These are phyloP conservation scores for Pseudochirops corinnae DNA, from an alignment of 2,797 vertebrate species.

Conservation along the genomic window DNA sequence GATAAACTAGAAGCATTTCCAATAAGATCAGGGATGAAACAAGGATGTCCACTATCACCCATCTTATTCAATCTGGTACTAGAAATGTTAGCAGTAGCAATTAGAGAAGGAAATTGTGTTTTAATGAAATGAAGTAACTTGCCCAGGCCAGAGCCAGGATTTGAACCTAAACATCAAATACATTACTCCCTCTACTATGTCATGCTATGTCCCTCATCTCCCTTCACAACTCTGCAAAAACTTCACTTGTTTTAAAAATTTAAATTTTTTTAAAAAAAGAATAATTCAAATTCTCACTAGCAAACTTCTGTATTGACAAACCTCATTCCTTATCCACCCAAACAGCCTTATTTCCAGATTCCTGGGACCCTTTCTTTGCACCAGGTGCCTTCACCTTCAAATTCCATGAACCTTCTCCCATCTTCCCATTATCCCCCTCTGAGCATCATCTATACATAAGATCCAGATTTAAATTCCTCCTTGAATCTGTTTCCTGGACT, in stretches of 20 bases:
- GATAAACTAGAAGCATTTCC: too few species aligned
- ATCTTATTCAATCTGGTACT: too few species aligned
- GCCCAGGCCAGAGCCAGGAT: slow-evolving; percentile 12
- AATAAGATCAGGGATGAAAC: too few species aligned
- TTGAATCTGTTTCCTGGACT: neutral
- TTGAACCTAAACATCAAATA: neutral
- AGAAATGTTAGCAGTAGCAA: too few species aligned
- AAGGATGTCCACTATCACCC: too few species aligned
- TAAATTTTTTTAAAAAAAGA: neutral
- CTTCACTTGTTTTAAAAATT: neutral
- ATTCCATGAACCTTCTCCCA: neutral
- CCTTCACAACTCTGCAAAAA: neutral
- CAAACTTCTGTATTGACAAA: neutral
- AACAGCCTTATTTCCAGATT: neutral
- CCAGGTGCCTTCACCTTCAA: neutral
- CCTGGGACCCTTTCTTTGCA: neutral
- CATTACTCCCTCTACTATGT: neutral
- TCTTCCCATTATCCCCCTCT: neutral
- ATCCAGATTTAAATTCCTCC: neutral
- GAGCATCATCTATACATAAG: neutral
- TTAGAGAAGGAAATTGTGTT: neutral
- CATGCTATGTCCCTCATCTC: neutral
- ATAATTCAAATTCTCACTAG: neutral
- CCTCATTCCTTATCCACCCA: neutral
- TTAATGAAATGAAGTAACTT: slow-evolving; percentile 1